phyloP scores from a whole-genome alignment of 1,140 invertebrate genomes.

The Zaprionus camerounensis region DNA sequence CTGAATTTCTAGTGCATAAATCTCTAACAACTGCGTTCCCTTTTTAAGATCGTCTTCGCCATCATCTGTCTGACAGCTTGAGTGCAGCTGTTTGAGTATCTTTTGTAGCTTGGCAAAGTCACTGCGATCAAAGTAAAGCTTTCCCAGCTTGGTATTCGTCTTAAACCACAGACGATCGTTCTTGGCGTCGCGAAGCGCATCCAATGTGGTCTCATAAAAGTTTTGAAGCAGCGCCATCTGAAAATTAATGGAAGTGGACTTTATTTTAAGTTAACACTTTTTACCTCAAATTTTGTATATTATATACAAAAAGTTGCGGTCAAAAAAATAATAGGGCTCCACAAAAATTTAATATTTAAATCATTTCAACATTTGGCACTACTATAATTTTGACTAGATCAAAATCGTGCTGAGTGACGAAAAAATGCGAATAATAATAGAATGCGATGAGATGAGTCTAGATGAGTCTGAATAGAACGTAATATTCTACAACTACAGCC shows the following conservation, averaged over 20 bases:
- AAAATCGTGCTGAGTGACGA: too few species aligned
- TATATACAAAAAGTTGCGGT: too few species aligned
- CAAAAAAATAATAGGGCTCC: too few species aligned
- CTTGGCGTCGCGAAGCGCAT: conserved; percentile 99
- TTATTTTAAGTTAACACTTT: not conserved
- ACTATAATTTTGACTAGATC: too few species aligned
- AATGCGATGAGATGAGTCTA: too few species aligned
- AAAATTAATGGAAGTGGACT: conserved; percentile 24
- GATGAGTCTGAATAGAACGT: too few species aligned
- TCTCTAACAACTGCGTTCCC: conserved; percentile 98
- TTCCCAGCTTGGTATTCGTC: conserved; percentile 99
- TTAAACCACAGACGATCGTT: conserved; percentile 99
- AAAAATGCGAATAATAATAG: too few species aligned
- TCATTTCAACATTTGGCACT: too few species aligned
- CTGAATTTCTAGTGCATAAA: conserved; percentile 99
- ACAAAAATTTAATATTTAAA: too few species aligned
- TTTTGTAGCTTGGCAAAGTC: conserved; percentile 98
- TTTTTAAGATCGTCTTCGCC: conserved; percentile 99
- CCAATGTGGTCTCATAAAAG: conserved; percentile 99
- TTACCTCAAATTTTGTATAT: not conserved
- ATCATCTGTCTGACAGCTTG: conserved; percentile 99
- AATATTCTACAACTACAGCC: too few species aligned
- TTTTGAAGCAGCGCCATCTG: conserved; percentile 99
- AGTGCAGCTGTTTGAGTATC: conserved; percentile 98
- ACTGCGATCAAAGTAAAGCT: conserved; percentile 98